A percentile compares a stretch with the other conserved stretches of the same genome.
Evolutionary conservation across 2,797 vertebrate genomes (phyloP).

Genomic region (Pteronotus mesoamericanus): DNA sequence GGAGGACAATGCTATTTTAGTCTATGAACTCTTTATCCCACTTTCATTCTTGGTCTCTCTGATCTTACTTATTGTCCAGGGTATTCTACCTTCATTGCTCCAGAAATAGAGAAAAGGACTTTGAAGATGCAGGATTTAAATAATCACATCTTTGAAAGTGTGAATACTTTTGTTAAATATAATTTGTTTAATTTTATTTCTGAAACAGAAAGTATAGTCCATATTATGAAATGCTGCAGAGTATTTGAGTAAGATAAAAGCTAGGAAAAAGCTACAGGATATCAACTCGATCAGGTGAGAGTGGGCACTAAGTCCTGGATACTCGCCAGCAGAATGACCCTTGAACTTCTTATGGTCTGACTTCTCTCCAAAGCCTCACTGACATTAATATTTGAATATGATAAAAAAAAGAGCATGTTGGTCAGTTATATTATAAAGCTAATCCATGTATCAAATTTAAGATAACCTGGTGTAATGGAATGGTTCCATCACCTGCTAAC

Average conservation of each 20-base stretch:
- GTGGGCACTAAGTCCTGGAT: not conserved
- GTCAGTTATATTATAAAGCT: not conserved
- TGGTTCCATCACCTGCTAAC: not conserved
- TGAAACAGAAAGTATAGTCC: not conserved
- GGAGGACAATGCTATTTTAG: not conserved
- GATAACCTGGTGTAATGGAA: not conserved
- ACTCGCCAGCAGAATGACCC: not conserved
- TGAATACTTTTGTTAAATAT: not conserved
- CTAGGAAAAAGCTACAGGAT: not conserved
- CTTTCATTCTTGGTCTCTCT: not conserved
- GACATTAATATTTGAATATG: not conserved
- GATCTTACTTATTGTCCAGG: not conserved
- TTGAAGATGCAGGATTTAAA: not conserved
- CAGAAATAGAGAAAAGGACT: not conserved
- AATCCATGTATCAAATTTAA: not conserved
- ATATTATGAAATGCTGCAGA: not conserved
- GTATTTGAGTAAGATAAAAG: not conserved
- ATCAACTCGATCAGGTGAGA: not conserved
- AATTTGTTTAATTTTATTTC: not conserved
- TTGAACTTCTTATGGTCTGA: not conserved
- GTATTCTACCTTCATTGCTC: not conserved
- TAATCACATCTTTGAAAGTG: not conserved
- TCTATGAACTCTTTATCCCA: not conserved
- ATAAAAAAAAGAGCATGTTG: not conserved
- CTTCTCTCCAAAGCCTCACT: not conserved